Evolutionary conservation across 2,113 vertebrate genomes (phyloP).

Genomic region (Tachysurus vachellii): DNA sequence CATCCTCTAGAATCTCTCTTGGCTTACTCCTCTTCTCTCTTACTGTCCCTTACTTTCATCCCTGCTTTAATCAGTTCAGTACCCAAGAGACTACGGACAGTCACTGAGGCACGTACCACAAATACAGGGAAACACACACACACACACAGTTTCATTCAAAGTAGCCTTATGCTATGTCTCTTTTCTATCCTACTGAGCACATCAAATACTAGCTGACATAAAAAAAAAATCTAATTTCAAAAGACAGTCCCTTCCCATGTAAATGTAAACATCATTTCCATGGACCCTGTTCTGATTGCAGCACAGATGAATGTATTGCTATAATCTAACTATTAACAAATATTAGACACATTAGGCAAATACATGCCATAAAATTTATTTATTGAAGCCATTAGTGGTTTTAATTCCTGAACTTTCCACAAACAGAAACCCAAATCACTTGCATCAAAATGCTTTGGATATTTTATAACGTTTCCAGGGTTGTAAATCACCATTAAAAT

Average conservation of each 20-base stretch:
- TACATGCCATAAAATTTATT: not conserved
- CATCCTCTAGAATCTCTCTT: slow-evolving; percentile 24
- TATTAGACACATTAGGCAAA: not conserved
- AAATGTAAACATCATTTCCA: not conserved
- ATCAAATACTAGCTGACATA: not conserved
- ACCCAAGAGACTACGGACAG: slow-evolving; percentile 66
- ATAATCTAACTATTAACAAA: not conserved
- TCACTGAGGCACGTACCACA: slow-evolving; percentile 70
- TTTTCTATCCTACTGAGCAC: not conserved
- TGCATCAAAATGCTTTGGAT: not conserved
- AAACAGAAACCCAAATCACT: slow-evolving; percentile 6
- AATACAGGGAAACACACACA: slow-evolving; percentile 40
- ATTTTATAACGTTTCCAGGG: not conserved
- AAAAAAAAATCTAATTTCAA: not conserved
- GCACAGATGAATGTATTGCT: not conserved
- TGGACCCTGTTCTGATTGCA: not conserved
- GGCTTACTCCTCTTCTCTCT: slow-evolving; percentile 21
- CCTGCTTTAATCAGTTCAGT: slow-evolving; percentile 63
- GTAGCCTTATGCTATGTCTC: not conserved
- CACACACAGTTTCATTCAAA: not conserved
- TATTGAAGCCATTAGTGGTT: not conserved
- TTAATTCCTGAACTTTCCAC: slow-evolving; percentile 4
- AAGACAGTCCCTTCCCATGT: not conserved
- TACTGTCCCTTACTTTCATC: slow-evolving; percentile 53
- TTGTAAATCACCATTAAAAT: not conserved